Conservation (phyloP, 2,113 vertebrate genomes). For the Pithys albifrons region DNA sequence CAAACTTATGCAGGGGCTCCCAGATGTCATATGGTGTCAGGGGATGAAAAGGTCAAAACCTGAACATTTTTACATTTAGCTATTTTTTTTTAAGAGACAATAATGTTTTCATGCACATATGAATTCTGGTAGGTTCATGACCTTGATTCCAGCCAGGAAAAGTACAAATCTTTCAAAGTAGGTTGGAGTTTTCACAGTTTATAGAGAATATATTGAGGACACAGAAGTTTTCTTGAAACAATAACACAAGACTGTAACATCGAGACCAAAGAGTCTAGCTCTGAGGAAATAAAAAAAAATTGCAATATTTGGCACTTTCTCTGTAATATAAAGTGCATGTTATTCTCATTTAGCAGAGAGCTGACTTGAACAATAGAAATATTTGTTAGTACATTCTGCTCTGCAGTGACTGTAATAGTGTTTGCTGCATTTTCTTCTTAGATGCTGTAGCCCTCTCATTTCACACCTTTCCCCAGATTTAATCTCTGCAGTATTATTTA, state of each 20-base stretch:
- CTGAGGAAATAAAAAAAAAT: conserved; percentile 50
- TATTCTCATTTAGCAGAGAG: conserved; percentile 72
- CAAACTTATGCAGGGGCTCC: conserved; percentile 21
- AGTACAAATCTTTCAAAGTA: not conserved
- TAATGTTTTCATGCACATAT: conserved; percentile 22
- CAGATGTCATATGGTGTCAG: not conserved
- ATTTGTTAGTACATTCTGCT: conserved; percentile 63
- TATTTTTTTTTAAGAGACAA: not conserved
- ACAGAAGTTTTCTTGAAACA: conserved; percentile 58
- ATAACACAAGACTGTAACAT: conserved; percentile 57
- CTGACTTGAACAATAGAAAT: conserved; percentile 69
- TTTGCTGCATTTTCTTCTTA: conserved; percentile 65
- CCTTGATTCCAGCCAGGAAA: not conserved
- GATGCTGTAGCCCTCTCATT: conserved; percentile 49
- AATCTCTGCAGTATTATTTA: conserved; percentile 65
- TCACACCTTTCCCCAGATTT: conserved; percentile 74
- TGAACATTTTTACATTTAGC: conserved; percentile 16
- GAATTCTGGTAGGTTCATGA: conserved; percentile 24
- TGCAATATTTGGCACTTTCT: conserved; percentile 69
- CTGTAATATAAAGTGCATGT: conserved; percentile 64
- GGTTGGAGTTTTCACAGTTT: conserved; percentile 43
- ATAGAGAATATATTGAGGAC: conserved; percentile 41
- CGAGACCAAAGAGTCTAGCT: conserved; percentile 49
- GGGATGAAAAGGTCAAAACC: conserved; percentile 63
- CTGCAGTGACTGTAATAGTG: conserved; percentile 24